Evolutionary conservation across 2,113 vertebrate genomes (phyloP).

Genomic region (Pygoscelis antarcticus): DNA sequence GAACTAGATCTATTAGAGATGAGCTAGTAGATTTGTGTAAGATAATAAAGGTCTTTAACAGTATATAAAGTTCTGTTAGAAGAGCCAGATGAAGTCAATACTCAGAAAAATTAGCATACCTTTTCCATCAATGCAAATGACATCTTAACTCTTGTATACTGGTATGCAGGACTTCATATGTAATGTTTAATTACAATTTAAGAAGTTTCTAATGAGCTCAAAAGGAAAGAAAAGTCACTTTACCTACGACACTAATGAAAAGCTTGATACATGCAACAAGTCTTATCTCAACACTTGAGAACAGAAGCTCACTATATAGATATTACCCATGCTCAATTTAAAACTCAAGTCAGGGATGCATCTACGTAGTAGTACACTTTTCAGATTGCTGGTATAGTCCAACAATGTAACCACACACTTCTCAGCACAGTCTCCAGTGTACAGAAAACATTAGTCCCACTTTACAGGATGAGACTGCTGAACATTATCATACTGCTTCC

Average conservation of each 20-base stretch:
- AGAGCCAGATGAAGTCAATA: not conserved
- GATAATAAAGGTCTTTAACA: not conserved
- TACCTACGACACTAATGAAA: rapidly evolving
- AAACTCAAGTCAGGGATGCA: not conserved
- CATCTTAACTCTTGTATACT: not conserved
- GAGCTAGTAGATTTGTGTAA: not conserved
- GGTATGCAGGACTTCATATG: not conserved
- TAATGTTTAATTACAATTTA: not conserved
- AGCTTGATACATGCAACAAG: not conserved
- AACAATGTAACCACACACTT: rapidly evolving
- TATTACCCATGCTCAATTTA: not conserved
- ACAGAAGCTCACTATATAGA: rapidly evolving
- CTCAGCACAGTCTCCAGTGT: not conserved
- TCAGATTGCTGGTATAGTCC: too few species aligned
- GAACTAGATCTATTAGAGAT: not conserved
- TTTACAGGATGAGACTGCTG: not conserved
- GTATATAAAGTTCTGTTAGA: not conserved
- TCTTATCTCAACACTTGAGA: not conserved
- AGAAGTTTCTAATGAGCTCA: not conserved
- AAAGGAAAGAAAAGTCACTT: not conserved
- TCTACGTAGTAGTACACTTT: rapidly evolving
- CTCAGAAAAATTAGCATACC: not conserved
- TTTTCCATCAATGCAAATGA: not conserved
- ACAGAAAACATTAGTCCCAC: rapidly evolving
- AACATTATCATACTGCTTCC: rapidly evolving